These are phyloP conservation scores for Manacus vitellinus DNA, from an alignment of 2,113 vertebrate genomes.

Conservation along the genomic window DNA sequence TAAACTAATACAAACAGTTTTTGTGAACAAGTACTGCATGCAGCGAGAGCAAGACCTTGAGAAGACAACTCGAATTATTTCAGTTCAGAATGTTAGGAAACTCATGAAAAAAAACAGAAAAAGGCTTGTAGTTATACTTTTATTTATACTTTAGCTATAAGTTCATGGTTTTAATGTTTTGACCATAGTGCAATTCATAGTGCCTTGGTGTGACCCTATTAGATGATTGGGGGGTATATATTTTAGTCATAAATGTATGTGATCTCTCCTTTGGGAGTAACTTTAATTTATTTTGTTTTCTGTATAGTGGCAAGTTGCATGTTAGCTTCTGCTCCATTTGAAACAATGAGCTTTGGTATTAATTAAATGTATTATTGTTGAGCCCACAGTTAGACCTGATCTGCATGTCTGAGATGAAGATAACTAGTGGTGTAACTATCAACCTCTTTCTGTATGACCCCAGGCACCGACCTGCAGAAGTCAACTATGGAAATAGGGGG, in stretches of 20 bases:
- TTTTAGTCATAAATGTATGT: not conserved
- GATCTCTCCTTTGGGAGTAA: not conserved
- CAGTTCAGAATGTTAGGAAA: not conserved
- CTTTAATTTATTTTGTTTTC: not conserved
- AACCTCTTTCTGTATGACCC: not conserved
- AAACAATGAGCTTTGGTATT: not conserved
- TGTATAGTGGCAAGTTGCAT: not conserved
- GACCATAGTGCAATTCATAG: not conserved
- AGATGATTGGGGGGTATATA: not conserved
- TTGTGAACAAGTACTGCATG: not conserved
- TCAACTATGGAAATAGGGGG: not conserved
- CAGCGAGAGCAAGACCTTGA: not conserved
- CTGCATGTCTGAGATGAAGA: not conserved
- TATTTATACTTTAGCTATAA: not conserved
- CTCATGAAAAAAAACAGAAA: not conserved
- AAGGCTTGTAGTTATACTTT: not conserved
- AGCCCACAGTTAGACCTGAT: not conserved
- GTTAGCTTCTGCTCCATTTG: not conserved
- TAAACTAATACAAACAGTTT: not conserved
- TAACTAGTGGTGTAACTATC: not conserved
- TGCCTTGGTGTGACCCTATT: not conserved
- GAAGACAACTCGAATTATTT: not conserved
- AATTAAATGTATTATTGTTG: not conserved
- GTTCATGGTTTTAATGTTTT: not conserved
- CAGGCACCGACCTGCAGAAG: not conserved